phyloP scores from a whole-genome alignment of 2,113 vertebrate species.

The Corythoichthys intestinalis region DNA sequence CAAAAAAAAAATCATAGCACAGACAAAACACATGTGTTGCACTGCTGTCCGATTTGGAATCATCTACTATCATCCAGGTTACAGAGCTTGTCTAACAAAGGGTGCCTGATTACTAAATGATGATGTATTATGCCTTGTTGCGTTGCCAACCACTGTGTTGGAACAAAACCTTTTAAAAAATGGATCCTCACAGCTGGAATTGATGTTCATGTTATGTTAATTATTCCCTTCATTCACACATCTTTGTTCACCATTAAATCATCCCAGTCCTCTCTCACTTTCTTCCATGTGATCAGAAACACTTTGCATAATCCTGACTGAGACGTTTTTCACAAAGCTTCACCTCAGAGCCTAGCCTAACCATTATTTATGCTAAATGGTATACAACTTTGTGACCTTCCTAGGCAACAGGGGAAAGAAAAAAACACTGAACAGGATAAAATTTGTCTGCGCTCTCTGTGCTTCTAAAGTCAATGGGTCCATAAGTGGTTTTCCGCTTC shows the following conservation, averaged over 20 bases:
- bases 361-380: constrained; percentile 5
- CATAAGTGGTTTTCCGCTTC: constrained; percentile 26
- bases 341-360: constrained; percentile 12
- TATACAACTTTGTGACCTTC: constrained; percentile 25
- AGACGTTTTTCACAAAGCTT: constrained; percentile 12
- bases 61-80: neutral
- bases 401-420: neutral
- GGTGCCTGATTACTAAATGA: neutral
- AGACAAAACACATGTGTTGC: neutral
- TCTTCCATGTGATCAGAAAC: constrained; percentile 31
- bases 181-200: constrained; percentile 12
- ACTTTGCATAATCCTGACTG: constrained; percentile 23
- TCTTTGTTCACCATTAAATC: neutral
- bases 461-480: constrained; percentile 12
- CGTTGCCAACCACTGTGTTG: neutral
- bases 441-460: constrained; percentile 21
- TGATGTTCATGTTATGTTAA: neutral
- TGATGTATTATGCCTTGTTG: neutral
- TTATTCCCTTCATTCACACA: constrained; percentile 16
- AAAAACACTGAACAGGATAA: constrained; percentile 4
- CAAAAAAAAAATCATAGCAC: neutral
- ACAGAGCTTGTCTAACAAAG: neutral
- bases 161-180: neutral
- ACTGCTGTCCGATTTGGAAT: neutral
- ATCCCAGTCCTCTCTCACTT: constrained; percentile 32